A percentile compares a stretch with the other conserved stretches of the same genome.
phyloP scores from a whole-genome alignment of 1,140 invertebrate genomes.

The Branchinecta lindahli region DNA sequence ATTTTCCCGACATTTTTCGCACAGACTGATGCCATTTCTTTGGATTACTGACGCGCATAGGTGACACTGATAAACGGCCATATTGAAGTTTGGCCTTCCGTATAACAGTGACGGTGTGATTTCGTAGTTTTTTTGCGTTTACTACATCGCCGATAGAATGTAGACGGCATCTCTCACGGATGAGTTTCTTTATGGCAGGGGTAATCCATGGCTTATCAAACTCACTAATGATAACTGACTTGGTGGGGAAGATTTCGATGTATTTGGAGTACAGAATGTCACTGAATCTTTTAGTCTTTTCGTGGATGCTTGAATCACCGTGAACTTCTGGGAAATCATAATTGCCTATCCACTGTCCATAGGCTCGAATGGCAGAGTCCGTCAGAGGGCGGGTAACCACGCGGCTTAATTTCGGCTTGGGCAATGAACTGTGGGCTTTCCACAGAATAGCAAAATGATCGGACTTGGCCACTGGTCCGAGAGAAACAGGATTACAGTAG shows the following conservation, averaged over 20 bases:
- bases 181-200: constrained; percentile 8
- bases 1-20: constrained; percentile 5
- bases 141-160: constrained; percentile 8
- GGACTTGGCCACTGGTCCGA: constrained; percentile 7
- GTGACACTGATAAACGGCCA: constrained; percentile 5
- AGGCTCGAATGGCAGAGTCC: constrained; percentile 7
- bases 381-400: constrained; percentile 3
- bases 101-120: constrained; percentile 5
- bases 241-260: constrained; percentile 7
- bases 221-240: constrained; percentile 8
- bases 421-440: constrained; percentile 7
- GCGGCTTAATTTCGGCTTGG: constrained; percentile 4
- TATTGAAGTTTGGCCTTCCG: constrained; percentile 8
- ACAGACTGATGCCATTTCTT: constrained; percentile 8
- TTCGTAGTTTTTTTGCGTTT: constrained; percentile 9
- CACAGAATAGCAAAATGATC: constrained; percentile 5
- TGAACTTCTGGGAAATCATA: constrained; percentile 6
- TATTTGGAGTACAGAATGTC: constrained; percentile 8
- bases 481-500: constrained; percentile 8
- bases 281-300: constrained; percentile 9
- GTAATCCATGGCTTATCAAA: constrained; percentile 2
- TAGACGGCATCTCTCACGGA: constrained; percentile 7
- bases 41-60: constrained; percentile 7
- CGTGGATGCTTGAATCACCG: constrained; percentile 1
- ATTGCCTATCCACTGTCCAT: constrained; percentile 5